Evolutionary conservation across 2,797 vertebrate genomes (phyloP).

Genomic region (Danio choprae): DNA sequence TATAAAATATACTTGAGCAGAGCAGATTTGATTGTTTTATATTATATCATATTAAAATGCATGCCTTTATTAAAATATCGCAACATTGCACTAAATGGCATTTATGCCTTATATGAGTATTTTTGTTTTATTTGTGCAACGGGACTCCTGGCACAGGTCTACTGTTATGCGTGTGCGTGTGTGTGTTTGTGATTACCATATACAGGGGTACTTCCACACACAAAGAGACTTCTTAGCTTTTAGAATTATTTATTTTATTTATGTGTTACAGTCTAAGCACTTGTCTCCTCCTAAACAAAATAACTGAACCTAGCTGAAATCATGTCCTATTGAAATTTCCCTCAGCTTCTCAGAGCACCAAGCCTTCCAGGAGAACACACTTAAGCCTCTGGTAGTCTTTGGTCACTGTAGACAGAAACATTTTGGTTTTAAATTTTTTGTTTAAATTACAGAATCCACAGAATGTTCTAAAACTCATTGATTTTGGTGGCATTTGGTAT

Average conservation of each 20-base stretch:
- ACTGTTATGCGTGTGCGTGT: slow-evolving; percentile 6
- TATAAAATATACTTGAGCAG: slow-evolving; percentile 22
- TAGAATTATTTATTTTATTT: slow-evolving; percentile 87
- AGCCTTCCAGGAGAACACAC: background rate
- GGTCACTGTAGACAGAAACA: too few relatives aligned
- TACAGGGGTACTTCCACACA: slow-evolving; percentile 74
- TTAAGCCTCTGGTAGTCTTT: background rate
- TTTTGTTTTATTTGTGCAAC: background rate
- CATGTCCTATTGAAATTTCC: slow-evolving; percentile 73
- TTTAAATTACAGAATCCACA: too few relatives aligned
- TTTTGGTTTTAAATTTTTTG: too few relatives aligned
- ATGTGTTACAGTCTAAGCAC: slow-evolving; percentile 82
- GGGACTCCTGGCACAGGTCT: background rate
- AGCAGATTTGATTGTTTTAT: background rate
- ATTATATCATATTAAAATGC: background rate
- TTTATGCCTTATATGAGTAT: too few relatives aligned
- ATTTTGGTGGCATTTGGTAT: too few relatives aligned
- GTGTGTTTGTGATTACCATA: slow-evolving; percentile 60
- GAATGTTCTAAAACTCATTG: too few relatives aligned
- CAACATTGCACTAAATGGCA: too few relatives aligned
- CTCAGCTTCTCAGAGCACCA: slow-evolving; percentile 24
- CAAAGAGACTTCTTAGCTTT: slow-evolving; percentile 82
- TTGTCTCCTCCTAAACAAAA: slow-evolving; percentile 81
- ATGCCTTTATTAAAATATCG: too few relatives aligned
- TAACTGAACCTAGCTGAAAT: slow-evolving; percentile 59